Evolutionary conservation across 2,888 invertebrate species (phyloP), one percentile per base, ranked within the genome.

Genomic region (Latheticus oryzae): DNA sequence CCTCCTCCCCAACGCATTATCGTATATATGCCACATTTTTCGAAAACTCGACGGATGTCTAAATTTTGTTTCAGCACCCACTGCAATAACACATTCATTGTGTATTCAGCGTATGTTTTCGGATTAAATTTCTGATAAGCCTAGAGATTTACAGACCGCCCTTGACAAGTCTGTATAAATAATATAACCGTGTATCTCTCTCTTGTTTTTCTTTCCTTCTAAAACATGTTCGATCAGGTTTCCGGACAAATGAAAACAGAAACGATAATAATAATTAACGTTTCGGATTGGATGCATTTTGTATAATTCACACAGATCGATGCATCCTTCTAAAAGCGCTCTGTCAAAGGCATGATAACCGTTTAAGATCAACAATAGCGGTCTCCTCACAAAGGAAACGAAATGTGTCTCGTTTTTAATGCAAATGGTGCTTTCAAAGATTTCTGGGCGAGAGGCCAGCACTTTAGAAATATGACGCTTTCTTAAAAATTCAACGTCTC

Each of bases 381-480:
- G 50, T 26, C 37, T 26, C 16, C 12, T 28, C 51, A 51, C 51
- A 51, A 51, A 51, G 51, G 35, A 35, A 24, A 23, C 33, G 47
- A 47, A 47, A 47, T 47, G 47, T 42, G 43, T 60, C 55, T 50
- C 38, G 60, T 60, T 60, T 52, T 60, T 55, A 60, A 60, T 60
- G 60, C 60, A 60, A 55, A 60, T 60, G 50, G 54, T 43, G 37
- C 51, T 55, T 48, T 60, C 51, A 56, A 47, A 35, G 47, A 47
- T 47, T 47, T 47, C 47, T 47, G 35, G 47, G 55, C 54, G 50
- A 55, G 24, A 45, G 55, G 50, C 60, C 45, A 55, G 54, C 57
- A 57, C 52, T 58, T 58, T 45, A 45, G 30, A 53, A 58, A 58
- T 30, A 47, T 54, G 38, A 38, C 38, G 38, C 38, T 50, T 51